Base-by-base conservation (phyloP, 2,113 vertebrate species). In the Asarcornis scutulata region DNA sequence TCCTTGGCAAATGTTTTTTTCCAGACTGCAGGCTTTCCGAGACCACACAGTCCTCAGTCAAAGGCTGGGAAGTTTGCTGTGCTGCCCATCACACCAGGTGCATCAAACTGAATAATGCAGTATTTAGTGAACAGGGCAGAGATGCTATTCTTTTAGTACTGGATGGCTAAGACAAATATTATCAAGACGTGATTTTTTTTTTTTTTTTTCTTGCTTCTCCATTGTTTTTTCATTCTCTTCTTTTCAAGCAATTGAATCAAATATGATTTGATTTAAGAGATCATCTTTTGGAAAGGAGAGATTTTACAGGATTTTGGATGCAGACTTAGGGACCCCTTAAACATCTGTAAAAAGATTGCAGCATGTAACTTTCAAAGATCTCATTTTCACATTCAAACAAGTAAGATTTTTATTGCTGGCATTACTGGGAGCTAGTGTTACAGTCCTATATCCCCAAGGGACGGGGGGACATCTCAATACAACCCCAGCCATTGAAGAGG, bases 41-140 rank as follows among this genome's bases (percentile, higher is more conserved):
- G 40, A 79, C 26, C 62, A 60, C 48, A 79, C 12, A 38, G 26
- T 31, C 67, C 60, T 94, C 76, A 88, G 2, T 78, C 42, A 78
- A 86, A 78, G 82, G 13, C 36, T 34, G 84, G 66, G 29, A 75
- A 72, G 42, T 53, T 59, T 91, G 86, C 71, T 71, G 59, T 75
- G 20, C 38, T 31, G 26, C 66, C 12, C 1, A 0, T 48, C 10
- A 6, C 31, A 48, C 7, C 0, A 1, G 4, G 32, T 40, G n/a
- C 56, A 80, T 85, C 46, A 84, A 68, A 76, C 38, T 62, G 71
- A 84, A 76, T 72, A 89, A 71, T 36, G 22, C 5, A 72, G 14
- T 46, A 31, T 53, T 63, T 74, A 75, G 7, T 89, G 74, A 40
- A 93, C 89, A 92, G 46, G 56, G 13, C 34, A 83, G 14, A 80